Evolutionary conservation across 2,797 vertebrate genomes (phyloP).

Genomic region (Mallotus villosus): DNA sequence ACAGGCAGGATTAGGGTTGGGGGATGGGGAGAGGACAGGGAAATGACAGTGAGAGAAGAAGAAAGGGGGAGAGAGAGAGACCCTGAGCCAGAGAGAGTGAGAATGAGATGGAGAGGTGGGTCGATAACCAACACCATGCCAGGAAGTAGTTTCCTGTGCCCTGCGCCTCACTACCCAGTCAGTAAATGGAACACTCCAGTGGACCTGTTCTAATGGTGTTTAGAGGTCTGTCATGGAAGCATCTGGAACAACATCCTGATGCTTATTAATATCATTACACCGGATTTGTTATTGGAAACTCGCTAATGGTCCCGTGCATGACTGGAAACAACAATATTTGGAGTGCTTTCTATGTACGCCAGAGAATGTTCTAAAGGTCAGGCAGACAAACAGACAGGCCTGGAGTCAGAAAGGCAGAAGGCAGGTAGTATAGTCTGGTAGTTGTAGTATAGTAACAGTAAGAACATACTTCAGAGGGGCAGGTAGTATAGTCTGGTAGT

Average conservation of each 20-base stretch:
- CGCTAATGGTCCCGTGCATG: constrained; percentile 39
- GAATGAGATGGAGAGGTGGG: constrained; percentile 17
- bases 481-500: constrained; percentile 47
- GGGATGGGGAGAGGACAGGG: neutral
- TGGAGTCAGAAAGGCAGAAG: neutral
- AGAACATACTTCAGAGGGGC: too few relatives aligned
- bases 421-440: too few relatives aligned
- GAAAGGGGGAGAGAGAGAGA: neutral
- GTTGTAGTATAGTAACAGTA: constrained; percentile 76
- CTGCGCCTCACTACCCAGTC: constrained; percentile 49
- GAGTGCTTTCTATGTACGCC: constrained; percentile 25
- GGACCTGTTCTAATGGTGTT: constrained; percentile 37
- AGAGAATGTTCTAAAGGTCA: constrained; percentile 12
- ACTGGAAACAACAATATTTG: constrained; percentile 43
- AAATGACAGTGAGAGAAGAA: constrained; percentile 5
- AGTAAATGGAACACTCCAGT: constrained; percentile 43
- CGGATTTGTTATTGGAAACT: constrained; percentile 63
- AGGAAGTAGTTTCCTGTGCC: constrained; percentile 32
- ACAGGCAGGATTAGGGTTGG: neutral
- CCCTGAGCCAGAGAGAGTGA: neutral
- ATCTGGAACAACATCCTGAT: constrained; percentile 59
- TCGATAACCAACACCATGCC: constrained; percentile 18
- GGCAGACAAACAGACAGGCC: constrained; percentile 2
- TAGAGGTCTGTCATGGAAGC: constrained; percentile 37
- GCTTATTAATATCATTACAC: constrained; percentile 48